A percentile compares a stretch with the other conserved stretches of the same genome.
phyloP scores from a whole-genome alignment of 2,888 invertebrate species.

The Morpho achilles region DNA sequence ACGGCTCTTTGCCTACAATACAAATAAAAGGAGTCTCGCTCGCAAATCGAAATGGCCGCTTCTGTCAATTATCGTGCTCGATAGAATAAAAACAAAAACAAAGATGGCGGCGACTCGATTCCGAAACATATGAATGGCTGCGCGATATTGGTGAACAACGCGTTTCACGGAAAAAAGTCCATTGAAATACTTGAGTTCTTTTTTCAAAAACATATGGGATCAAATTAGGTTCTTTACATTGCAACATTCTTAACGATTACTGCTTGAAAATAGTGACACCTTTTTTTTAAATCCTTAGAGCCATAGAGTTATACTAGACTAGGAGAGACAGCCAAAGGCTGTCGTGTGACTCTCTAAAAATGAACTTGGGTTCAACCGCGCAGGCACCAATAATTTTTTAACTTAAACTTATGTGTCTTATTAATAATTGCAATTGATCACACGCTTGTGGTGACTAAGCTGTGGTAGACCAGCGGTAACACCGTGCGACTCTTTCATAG shows the following conservation, averaged over 20 bases:
- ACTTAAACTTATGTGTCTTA: too few species aligned
- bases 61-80: conserved; percentile 17
- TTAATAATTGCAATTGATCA: too few species aligned
- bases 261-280: too few species aligned
- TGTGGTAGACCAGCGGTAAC: too few species aligned
- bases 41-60: conserved; percentile 14
- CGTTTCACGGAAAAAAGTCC: conserved; percentile 5
- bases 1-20: conserved; percentile 1
- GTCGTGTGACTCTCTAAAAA: too few species aligned
- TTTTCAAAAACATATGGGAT: not conserved
- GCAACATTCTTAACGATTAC: not conserved
- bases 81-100: conserved; percentile 8
- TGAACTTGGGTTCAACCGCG: too few species aligned
- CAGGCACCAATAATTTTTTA: too few species aligned
- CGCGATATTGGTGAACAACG: conserved; percentile 6
- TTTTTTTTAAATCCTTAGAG: too few species aligned
- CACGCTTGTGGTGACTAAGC: too few species aligned
- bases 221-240: not conserved
- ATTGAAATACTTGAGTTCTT: conserved; percentile 2
- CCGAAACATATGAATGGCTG: conserved; percentile 5
- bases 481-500: too few species aligned
- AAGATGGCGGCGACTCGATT: conserved; percentile 9
- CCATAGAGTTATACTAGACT: too few species aligned
- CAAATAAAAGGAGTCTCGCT: conserved; percentile 3
- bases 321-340: too few species aligned